Conservation (phyloP, 92 coral and sea anemone genomes). For the Porites cylindrica region DNA sequence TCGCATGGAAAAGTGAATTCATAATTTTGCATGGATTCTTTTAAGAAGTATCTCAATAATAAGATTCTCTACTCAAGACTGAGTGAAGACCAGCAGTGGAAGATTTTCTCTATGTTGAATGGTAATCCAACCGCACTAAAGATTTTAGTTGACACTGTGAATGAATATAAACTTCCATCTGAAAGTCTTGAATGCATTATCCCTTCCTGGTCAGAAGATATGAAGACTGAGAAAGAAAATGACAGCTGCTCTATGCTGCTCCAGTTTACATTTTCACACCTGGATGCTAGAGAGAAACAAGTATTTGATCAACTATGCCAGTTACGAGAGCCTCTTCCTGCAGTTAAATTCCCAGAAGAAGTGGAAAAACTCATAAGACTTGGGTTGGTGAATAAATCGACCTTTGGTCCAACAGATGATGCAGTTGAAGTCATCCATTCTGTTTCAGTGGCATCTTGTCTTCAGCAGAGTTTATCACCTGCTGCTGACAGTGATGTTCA, state of each 20-base stretch:
- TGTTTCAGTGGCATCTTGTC: constrained; percentile 27
- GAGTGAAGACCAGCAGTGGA: constrained; percentile 8
- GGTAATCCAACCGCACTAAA: constrained; percentile 69
- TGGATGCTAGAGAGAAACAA: constrained; percentile 28
- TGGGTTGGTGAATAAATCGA: constrained; percentile 54
- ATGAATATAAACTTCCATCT: constrained; percentile 32
- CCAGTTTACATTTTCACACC: constrained; percentile 17
- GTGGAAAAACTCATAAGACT: constrained; percentile 47
- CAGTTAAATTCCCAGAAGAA: constrained; percentile 15
- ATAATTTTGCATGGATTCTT: too few species aligned
- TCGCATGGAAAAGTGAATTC: too few species aligned
- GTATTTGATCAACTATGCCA: constrained; percentile 67
- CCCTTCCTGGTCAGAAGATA: background rate
- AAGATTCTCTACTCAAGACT: background rate
- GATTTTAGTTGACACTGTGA: constrained; percentile 52
- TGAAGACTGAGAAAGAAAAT: background rate
- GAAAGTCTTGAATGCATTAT: constrained; percentile 23
- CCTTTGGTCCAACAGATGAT: background rate
- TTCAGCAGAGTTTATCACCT: constrained; percentile 20
- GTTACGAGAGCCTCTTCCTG: constrained; percentile 82
- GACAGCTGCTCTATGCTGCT: constrained; percentile 6
- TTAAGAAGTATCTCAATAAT: background rate
- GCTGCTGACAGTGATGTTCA: background rate
- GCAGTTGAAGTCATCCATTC: background rate
- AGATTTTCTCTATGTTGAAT: constrained; percentile 24